Conservation (phyloP, 2,888 invertebrate genomes). For the Adelphocoris suturalis region DNA sequence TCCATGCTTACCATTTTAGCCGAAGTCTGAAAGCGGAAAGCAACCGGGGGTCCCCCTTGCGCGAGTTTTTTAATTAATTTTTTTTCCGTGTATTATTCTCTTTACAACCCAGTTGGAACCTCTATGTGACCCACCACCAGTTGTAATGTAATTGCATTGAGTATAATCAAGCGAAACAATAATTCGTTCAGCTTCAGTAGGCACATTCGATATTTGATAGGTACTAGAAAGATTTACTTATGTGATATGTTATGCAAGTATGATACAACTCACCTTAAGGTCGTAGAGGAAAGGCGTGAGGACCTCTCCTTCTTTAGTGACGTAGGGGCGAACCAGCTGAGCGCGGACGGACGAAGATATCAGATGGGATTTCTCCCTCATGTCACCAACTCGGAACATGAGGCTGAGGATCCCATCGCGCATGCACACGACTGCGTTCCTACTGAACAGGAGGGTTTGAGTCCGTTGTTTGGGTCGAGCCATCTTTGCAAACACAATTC, state of each 20-base stretch:
- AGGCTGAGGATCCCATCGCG: slow-evolving; percentile 91
- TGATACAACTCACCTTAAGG: slow-evolving; percentile 78
- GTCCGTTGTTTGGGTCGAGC: slow-evolving; percentile 96
- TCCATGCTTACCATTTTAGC: no score
- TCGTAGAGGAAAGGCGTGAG: slow-evolving; percentile 82
- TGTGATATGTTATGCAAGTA: no score
- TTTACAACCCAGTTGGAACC: no score
- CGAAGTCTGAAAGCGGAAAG: no score
- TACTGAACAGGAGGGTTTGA: slow-evolving; percentile 95
- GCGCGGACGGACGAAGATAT: slow-evolving; percentile 94
- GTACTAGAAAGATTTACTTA: neutral
- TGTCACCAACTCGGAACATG: slow-evolving; percentile 96
- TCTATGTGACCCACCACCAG: no score
- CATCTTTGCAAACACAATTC: slow-evolving; percentile 96
- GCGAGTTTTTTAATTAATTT: no score
- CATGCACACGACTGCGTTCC: slow-evolving; percentile 91
- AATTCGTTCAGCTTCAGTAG: neutral
- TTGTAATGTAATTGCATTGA: no score
- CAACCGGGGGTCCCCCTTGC: no score
- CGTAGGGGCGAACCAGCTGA: slow-evolving; percentile 88
- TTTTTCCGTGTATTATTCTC: no score
- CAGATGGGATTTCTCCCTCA: slow-evolving; percentile 93
- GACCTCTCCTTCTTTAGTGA: slow-evolving; percentile 88
- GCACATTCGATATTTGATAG: neutral
- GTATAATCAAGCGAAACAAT: no score